These are phyloP conservation scores for Cryptus viduatorius DNA, from an alignment of 2,888 invertebrate species.

Conservation along the genomic window DNA sequence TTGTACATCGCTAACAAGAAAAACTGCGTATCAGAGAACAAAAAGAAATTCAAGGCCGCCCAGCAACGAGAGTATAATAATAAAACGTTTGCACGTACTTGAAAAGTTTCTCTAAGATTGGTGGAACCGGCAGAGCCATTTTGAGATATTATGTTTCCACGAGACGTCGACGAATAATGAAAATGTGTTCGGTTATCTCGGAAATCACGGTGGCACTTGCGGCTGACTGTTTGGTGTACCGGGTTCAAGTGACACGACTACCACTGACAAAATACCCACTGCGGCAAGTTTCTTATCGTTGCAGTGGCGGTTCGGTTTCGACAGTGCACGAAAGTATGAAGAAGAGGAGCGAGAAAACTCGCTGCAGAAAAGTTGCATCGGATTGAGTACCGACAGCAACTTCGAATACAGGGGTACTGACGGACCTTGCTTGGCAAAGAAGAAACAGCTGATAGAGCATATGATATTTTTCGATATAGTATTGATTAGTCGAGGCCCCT, in stretches of 20 bases:
- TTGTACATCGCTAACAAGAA: background rate
- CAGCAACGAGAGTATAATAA: background rate
- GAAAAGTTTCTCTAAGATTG: conserved; percentile 76
- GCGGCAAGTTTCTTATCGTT: background rate
- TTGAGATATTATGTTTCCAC: conserved; percentile 25
- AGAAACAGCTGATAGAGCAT: conserved; percentile 3
- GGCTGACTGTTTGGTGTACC: background rate
- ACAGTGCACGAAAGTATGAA: background rate
- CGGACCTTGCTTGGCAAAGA: background rate
- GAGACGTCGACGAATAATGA: background rate
- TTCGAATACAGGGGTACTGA: background rate
- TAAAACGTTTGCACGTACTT: conserved; percentile 69
- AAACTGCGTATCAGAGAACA: background rate
- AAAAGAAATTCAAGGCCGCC: background rate
- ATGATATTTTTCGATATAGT: background rate
- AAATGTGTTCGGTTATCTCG: background rate
- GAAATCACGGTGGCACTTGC: background rate
- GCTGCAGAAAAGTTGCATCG: background rate
- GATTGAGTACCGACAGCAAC: background rate
- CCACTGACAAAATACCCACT: conserved; percentile 8
- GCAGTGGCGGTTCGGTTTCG: background rate
- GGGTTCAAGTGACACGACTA: conserved; percentile 2
- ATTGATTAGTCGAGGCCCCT: background rate
- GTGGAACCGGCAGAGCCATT: conserved; percentile 75
- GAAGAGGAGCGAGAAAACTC: background rate